Evolutionary conservation across 2,888 invertebrate species (phyloP).

Genomic region (Noctua janthe): DNA sequence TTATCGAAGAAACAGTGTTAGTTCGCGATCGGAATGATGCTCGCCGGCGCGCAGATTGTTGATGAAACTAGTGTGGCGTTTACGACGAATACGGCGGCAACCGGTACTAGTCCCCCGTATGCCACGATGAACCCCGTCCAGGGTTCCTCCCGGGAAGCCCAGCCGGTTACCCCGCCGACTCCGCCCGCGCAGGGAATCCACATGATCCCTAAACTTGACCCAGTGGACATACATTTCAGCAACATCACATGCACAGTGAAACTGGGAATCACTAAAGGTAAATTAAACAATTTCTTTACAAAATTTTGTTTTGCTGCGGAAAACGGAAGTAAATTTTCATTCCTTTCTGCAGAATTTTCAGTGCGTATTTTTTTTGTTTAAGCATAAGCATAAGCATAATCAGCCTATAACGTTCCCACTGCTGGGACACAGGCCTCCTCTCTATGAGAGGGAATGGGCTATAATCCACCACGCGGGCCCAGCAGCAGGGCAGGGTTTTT

Average conservation of each 20-base stretch:
- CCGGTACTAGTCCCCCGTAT: slow-evolving; percentile 14
- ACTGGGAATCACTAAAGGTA: slow-evolving; percentile 94
- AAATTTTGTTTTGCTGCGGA: not conserved
- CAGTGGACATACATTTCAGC: slow-evolving; percentile 93
- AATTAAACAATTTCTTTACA: not conserved
- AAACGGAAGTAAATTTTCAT: not conserved
- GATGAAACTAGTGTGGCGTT: slow-evolving; percentile 81
- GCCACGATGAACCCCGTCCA: slow-evolving; percentile 36
- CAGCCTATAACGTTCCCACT: too few species aligned
- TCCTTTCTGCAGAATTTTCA: not conserved
- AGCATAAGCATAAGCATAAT: too few species aligned
- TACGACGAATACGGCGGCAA: slow-evolving; percentile 31
- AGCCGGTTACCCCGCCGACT: slow-evolving; percentile 25
- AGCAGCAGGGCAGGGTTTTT: too few species aligned
- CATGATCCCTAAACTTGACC: slow-evolving; percentile 81
- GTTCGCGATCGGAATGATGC: slow-evolving; percentile 81
- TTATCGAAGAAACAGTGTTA: slow-evolving; percentile 62
- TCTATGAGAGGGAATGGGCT: too few species aligned
- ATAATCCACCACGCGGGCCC: too few species aligned
- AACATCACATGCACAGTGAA: slow-evolving; percentile 93
- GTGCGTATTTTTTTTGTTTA: not conserved
- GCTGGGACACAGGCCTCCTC: too few species aligned
- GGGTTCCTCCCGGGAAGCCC: slow-evolving; percentile 55
- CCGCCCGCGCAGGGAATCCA: slow-evolving; percentile 69
- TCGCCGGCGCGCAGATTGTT: slow-evolving; percentile 87